Evolutionary conservation across 2,888 invertebrate species (phyloP), one percentile per base, ranked within the genome.

Genomic region (Mythimna vitellina): DNA sequence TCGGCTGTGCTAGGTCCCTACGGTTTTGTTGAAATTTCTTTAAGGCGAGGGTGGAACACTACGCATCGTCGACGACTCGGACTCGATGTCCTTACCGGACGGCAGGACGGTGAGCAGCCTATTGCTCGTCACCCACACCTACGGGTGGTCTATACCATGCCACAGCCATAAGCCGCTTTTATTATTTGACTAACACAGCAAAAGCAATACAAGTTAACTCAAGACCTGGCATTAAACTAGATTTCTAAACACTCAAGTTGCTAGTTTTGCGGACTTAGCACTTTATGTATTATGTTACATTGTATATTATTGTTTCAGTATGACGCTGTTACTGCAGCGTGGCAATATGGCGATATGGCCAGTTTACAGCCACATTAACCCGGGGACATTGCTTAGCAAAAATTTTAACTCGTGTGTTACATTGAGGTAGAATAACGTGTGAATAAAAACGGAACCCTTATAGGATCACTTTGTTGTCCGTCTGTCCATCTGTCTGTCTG

Each of bases 351-450:
- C 53, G 12, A 7, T 71, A 60, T 7, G 10, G 12, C n/a, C 22
- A 53, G 68, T 72, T 84, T 82, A 83, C 32, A 20, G 49, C 70
- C n/a, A 57, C 70, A 56, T 71, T 74, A 76, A 76, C 70, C 61
- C 56, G 7, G 22, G 35, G 71, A 64, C 62, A 63, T 60, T 29
- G 65, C 54, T 67, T 78, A 66, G 56, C 72, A 73, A 32, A 66
- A 72, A 70, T 72, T 81, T 74, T 74, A 78, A 74, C 70, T 74
- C 60, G 62, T 68, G 56, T 61, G 63, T 20, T 32, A 7, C 17
- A 63, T 5, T 54, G 63, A 58, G n/a, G 46, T 62, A 42, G 22
- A 22, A 61, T 3, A 17, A 56, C 17, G 17, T 46, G 17, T 46
- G 46, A 46, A 46, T 46, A 20, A 17, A 17, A 46, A 46, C 2